Percentiles rank a stretch among this genome's conserved stretches.
Evolutionary conservation across 2,888 invertebrate species (phyloP).

Genomic region (Griposia aprilina): DNA sequence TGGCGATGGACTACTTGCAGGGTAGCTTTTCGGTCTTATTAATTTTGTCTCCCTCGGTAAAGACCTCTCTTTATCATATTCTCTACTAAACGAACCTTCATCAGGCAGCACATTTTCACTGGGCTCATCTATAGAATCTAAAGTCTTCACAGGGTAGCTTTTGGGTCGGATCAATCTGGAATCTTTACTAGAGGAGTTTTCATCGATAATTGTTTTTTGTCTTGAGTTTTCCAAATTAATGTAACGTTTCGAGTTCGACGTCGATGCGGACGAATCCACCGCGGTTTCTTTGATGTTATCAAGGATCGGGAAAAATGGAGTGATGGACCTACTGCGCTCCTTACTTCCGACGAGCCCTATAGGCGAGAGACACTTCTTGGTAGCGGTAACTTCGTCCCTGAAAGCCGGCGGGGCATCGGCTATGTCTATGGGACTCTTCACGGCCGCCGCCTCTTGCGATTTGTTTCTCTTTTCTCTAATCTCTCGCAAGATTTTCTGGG

Average conservation of each 20-base stretch:
- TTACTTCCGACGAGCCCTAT: constrained; percentile 77
- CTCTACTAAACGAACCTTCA: constrained; percentile 71
- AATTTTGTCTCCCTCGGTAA: constrained; percentile 84
- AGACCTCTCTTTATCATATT: constrained; percentile 75
- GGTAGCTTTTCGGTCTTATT: constrained; percentile 91
- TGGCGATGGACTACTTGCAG: constrained; percentile 86
- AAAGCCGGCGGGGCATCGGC: constrained; percentile 70
- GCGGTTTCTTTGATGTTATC: constrained; percentile 87
- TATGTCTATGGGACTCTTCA: constrained; percentile 75
- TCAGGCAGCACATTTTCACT: constrained; percentile 71
- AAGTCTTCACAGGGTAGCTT: constrained; percentile 90
- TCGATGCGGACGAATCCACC: constrained; percentile 74
- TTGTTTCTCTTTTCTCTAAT: constrained; percentile 91
- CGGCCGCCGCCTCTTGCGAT: constrained; percentile 77
- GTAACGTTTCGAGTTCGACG: constrained; percentile 67
- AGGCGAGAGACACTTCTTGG: constrained; percentile 84
- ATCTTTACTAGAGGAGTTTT: constrained; percentile 79
- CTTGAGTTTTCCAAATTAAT: constrained; percentile 67
- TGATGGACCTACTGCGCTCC: constrained; percentile 87
- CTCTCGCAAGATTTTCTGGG: constrained; percentile 92
- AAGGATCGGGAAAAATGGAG: constrained; percentile 88
- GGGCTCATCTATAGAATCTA: constrained; percentile 79
- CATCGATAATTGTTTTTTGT: constrained; percentile 75
- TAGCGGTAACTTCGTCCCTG: constrained; percentile 72
- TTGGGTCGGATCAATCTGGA: constrained; percentile 89